Evolutionary conservation across 1,140 invertebrate species (phyloP).

Genomic region (Diachasmimorpha longicaudata): DNA sequence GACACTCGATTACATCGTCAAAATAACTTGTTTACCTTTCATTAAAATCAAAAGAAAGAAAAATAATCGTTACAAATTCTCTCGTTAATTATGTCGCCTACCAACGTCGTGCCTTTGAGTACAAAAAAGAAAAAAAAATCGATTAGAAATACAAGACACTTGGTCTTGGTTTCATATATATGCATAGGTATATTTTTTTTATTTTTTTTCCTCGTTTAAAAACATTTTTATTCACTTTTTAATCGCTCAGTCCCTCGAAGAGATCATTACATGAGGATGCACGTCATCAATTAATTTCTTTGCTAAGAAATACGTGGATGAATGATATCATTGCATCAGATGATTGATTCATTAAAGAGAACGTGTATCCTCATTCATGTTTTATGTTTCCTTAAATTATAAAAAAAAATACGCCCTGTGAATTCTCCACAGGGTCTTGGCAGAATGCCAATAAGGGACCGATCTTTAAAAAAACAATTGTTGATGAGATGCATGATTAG

Average conservation of each 20-base stretch:
- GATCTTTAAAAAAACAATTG: slow-evolving; percentile 21
- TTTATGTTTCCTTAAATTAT: slow-evolving; percentile 37
- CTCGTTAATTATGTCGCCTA: background rate
- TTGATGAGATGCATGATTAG: slow-evolving; percentile 4
- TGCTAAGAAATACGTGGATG: no score
- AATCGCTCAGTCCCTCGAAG: slow-evolving; percentile 32
- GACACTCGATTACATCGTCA: background rate
- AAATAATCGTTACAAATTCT: background rate
- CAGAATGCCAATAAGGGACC: slow-evolving; percentile 49
- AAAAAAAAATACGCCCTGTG: slow-evolving; percentile 48
- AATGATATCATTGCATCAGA: background rate
- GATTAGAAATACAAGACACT: slow-evolving; percentile 22
- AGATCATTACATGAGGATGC: slow-evolving; percentile 31
- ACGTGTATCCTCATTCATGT: slow-evolving; percentile 24
- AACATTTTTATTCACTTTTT: slow-evolving; percentile 17
- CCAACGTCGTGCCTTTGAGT: slow-evolving; percentile 15
- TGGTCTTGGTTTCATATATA: background rate
- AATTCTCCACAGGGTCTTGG: slow-evolving; percentile 49
- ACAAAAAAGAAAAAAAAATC: slow-evolving; percentile 23
- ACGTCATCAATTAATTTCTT: slow-evolving; percentile 6
- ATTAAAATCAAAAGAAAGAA: background rate
- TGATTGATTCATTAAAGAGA: background rate
- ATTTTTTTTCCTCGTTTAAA: slow-evolving; percentile 3
- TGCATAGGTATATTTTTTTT: slow-evolving; percentile 9
- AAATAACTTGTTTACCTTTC: background rate